phyloP scores from a whole-genome alignment of 1,140 invertebrate species.

The Theocolax elegans region DNA sequence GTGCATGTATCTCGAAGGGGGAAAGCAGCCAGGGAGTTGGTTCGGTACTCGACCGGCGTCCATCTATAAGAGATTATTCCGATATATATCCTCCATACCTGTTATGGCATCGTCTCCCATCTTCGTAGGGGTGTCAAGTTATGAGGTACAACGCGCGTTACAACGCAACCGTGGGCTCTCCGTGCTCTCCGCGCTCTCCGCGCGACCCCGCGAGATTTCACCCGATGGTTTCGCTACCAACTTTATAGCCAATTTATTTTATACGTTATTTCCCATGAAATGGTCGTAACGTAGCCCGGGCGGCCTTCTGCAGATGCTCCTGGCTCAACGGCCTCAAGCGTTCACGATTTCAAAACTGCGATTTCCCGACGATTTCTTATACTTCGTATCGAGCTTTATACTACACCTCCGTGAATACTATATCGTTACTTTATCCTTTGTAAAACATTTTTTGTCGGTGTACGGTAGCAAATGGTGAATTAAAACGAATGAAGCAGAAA shows the following conservation, averaged over 20 bases:
- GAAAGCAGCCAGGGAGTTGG: neutral
- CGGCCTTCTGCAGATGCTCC: too few species aligned
- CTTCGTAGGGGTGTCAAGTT: constrained; percentile 49
- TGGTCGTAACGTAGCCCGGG: constrained; percentile 41
- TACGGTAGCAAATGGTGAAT: neutral
- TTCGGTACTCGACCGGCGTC: constrained; percentile 40
- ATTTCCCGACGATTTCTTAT: constrained; percentile 7
- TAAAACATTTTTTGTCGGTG: neutral
- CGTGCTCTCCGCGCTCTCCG: too few species aligned
- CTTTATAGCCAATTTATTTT: constrained; percentile 60
- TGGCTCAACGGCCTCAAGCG: neutral
- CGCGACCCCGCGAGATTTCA: constrained; percentile 45
- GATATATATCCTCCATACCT: constrained; percentile 40
- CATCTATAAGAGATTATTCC: constrained; percentile 51
- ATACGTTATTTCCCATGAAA: constrained; percentile 55
- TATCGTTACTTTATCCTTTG: neutral
- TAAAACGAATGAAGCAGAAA: constrained; percentile 31
- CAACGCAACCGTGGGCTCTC: constrained; percentile 40
- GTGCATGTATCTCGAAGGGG: constrained; percentile 44
- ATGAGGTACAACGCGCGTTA: constrained; percentile 45
- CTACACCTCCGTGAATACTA: neutral
- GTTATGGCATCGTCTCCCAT: constrained; percentile 43
- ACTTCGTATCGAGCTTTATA: neutral
- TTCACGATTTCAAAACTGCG: neutral
- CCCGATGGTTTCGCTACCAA: constrained; percentile 45